A percentile compares a stretch with the other conserved stretches of the same genome.
Conservation (phyloP, 2,888 invertebrate genomes). For the Ethmia dodecea region DNA sequence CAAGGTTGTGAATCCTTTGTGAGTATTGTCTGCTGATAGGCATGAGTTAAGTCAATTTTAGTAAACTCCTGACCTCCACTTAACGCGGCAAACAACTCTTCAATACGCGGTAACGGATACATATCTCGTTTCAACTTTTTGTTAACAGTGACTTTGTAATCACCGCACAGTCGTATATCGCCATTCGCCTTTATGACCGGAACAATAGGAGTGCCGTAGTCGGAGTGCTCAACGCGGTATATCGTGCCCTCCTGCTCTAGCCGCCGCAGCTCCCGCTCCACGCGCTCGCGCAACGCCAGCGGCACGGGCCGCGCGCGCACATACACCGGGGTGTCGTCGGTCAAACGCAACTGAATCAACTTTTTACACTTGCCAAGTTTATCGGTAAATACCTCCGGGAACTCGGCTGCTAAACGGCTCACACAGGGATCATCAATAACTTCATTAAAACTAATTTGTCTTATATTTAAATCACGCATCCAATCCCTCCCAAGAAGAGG, state of each 20-base stretch:
- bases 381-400: conserved; percentile 11
- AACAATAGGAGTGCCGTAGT: background rate
- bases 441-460: too few relatives aligned
- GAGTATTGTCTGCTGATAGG: background rate
- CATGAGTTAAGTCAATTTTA: background rate
- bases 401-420: conserved; percentile 5
- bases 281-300: background rate
- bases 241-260: background rate
- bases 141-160: conserved; percentile 1
- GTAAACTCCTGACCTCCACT: background rate
- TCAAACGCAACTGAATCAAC: conserved; percentile 3
- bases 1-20: background rate
- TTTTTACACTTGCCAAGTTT: conserved; percentile 15
- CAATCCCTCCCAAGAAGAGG: too few relatives aligned
- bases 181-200: background rate
- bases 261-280: background rate
- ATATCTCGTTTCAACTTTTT: background rate
- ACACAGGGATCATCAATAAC: too few relatives aligned
- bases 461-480: too few relatives aligned
- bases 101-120: background rate
- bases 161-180: background rate
- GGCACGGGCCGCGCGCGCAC: background rate
- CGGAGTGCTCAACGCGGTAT: background rate
- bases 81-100: background rate
- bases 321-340: background rate